Base-by-base conservation (phyloP, 2,888 invertebrate genomes). In the Cheilosia vulpina region DNA sequence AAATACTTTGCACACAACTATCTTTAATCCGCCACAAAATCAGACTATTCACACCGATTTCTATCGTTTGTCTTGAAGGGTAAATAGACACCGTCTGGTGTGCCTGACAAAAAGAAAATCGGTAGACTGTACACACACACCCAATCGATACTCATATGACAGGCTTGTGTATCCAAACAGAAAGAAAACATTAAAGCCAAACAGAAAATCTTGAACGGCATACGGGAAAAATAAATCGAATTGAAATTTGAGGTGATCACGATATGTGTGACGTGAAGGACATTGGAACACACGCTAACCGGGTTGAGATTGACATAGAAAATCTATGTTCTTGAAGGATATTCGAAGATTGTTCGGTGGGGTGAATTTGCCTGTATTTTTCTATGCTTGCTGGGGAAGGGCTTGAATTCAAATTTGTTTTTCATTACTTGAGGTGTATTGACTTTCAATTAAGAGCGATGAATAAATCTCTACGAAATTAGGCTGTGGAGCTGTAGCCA, bases 181-280 rank as follows among this genome's bases (percentile, higher is more conserved):
- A 24, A 66, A n/a, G 27, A 34, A 34, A 45, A 43, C 50, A 19
- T 45, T 60, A 53, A 6, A 55, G 11, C n/a, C 9, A 62, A 66
- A n/a, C 0, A n/a, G 68, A 69, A 58, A 71, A 79, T 78, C 68
- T 43, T 63, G 53, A 63, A 45, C 47, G 38, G 19, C 63, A 53
- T 47, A 45, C n/a, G 45, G 24, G 47, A 24, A 53, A 57, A 69
- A 76, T 65, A 66, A 77, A 69, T 80, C 65, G 41, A 80, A 75
- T 60, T 53, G 75, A 75, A 80, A 80, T 80, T 84, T 41, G 75
- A 79, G 69, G 79, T 69, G 84, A 84, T 80, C 84, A 84, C 84
- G 80, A 80, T 69, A 80, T 84, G 68, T 73, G 73, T 57, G 53
- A 41, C 52, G 43, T 55, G 80, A 84, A 84, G 80, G 84, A 62